Evolutionary conservation across 2,888 invertebrate genomes (phyloP).

Genomic region (Alsophila aescularia): DNA sequence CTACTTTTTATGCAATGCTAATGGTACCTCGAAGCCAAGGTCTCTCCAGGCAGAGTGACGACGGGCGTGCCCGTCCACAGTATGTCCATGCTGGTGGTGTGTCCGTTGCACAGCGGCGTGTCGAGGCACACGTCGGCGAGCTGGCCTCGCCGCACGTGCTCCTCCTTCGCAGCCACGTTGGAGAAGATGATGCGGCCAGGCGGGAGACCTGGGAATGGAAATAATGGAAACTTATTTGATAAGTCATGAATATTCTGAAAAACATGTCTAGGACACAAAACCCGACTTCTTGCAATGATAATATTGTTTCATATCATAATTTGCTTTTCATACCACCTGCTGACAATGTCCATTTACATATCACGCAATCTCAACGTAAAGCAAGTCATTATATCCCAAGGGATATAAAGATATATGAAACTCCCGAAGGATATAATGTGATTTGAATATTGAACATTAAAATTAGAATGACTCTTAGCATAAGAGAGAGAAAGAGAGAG

Average conservation of each 20-base stretch:
- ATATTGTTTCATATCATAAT: no score
- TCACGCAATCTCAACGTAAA: no score
- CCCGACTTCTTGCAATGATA: no score
- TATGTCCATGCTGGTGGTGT: constrained; percentile 99
- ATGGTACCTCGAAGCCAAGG: constrained; percentile 89
- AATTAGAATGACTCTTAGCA: no score
- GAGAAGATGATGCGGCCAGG: constrained; percentile 96
- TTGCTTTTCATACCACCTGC: no score
- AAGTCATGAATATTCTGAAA: not conserved
- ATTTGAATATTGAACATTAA: no score
- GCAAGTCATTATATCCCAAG: no score
- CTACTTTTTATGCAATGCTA: no score
- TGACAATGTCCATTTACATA: no score
- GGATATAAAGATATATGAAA: no score
- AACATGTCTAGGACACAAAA: not conserved
- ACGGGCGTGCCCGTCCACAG: constrained; percentile 99
- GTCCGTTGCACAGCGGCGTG: constrained; percentile 99
- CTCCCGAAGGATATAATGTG: no score
- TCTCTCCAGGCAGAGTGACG: constrained; percentile 96
- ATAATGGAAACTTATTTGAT: not conserved
- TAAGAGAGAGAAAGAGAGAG: no score
- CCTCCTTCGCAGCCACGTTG: constrained; percentile 99
- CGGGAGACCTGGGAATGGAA: constrained; percentile 82
- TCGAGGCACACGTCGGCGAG: constrained; percentile 99
- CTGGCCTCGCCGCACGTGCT: constrained; percentile 98